Conservation (phyloP, 2,113 vertebrate genomes). For the Lepisosteus oculatus region DNA sequence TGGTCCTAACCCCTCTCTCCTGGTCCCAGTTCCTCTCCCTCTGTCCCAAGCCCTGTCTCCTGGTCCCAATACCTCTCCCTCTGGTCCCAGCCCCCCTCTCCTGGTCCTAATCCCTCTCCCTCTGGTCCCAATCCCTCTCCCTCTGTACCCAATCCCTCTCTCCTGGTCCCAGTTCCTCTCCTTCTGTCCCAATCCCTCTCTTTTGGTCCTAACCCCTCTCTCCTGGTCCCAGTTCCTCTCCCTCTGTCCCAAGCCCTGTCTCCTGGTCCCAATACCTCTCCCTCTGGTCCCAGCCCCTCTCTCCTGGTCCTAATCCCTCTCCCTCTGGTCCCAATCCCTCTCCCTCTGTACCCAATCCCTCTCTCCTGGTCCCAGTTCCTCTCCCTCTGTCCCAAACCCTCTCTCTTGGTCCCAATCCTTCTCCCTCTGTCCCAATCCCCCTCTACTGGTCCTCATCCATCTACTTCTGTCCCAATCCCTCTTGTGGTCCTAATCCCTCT, state of each 20-base stretch:
- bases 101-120: neutral
- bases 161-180: neutral
- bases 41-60: neutral
- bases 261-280: neutral
- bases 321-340: too few species aligned
- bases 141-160: slow-evolving; percentile 11
- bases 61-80: neutral
- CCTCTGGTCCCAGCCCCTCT: neutral
- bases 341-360: neutral
- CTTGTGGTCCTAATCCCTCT: neutral
- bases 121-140: too few species aligned
- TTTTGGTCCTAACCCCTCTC: neutral
- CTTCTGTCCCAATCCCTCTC: neutral
- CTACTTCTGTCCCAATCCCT: too few species aligned
- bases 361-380: neutral
- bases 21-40: neutral
- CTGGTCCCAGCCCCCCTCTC: slow-evolving; percentile 19
- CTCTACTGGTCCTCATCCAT: neutral
- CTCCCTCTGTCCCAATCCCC: slow-evolving; percentile 13
- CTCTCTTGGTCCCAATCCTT: neutral
- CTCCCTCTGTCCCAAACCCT: neutral
- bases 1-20: neutral
- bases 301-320: neutral
- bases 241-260: neutral
- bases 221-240: too few species aligned